Conservation (phyloP, 1,140 invertebrate genomes). For the Aphidius gifuensis region DNA sequence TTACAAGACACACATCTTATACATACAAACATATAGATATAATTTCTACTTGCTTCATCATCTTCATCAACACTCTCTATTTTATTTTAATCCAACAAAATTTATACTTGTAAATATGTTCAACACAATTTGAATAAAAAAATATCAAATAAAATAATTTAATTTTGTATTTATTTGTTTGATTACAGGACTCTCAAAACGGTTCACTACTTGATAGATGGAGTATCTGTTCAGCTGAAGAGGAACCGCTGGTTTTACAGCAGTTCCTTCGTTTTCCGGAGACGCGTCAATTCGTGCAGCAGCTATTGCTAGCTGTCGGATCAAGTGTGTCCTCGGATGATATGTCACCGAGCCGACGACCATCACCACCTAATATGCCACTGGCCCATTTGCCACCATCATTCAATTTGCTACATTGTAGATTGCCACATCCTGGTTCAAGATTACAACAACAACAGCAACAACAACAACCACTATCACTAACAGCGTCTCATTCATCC, state of each 20-base stretch:
- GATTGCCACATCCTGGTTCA: slow-evolving; percentile 49
- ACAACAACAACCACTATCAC: slow-evolving; percentile 12
- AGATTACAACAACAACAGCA: slow-evolving; percentile 47
- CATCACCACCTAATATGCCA: slow-evolving; percentile 61
- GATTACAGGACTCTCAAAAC: slow-evolving; percentile 65
- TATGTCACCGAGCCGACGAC: slow-evolving; percentile 66
- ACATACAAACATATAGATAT: too few relatives aligned
- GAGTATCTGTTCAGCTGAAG: slow-evolving; percentile 78
- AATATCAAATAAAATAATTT: too few relatives aligned
- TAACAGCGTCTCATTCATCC: slow-evolving; percentile 51
- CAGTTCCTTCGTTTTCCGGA: slow-evolving; percentile 83
- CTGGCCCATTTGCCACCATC: slow-evolving; percentile 59
- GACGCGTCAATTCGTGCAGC: slow-evolving; percentile 78
- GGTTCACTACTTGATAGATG: slow-evolving; percentile 76
- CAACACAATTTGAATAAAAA: too few relatives aligned
- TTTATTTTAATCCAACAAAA: slow-evolving; percentile 9
- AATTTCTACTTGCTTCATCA: too few relatives aligned
- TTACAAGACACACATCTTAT: not conserved
- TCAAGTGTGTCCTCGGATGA: slow-evolving; percentile 56
- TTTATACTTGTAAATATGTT: not conserved
- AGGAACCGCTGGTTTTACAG: slow-evolving; percentile 81
- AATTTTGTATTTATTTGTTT: slow-evolving; percentile 19
- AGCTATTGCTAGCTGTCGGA: slow-evolving; percentile 69
- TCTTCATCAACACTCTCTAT: not conserved
- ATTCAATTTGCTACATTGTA: slow-evolving; percentile 56